Conservation (phyloP, 2,888 invertebrate genomes). For the Augiades crinisus region DNA sequence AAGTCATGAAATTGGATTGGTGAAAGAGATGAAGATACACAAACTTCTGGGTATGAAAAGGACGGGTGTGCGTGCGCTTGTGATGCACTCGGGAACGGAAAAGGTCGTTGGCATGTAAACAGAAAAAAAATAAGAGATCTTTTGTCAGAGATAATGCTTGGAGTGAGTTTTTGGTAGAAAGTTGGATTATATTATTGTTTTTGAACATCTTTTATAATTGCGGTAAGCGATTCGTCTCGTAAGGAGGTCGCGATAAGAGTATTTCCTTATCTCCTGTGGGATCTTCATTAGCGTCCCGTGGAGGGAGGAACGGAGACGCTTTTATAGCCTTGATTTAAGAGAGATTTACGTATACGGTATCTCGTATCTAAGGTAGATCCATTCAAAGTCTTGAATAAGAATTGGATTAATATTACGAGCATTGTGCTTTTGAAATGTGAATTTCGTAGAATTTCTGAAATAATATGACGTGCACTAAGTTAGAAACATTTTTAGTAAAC, state of each 20-base stretch:
- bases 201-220: conserved; percentile 24
- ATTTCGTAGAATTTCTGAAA: conserved; percentile 1
- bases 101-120: conserved; percentile 69
- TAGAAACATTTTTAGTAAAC: background rate
- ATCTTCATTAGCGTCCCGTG: conserved; percentile 29
- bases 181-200: conserved; percentile 12
- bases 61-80: conserved; percentile 21
- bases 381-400: conserved; percentile 9
- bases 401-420: conserved; percentile 14
- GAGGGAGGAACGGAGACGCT: conserved; percentile 22
- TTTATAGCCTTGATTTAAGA: conserved; percentile 26
- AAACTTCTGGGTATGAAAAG: conserved; percentile 33
- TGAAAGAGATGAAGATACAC: conserved; percentile 52
- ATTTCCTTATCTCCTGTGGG: conserved; percentile 30
- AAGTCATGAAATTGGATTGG: conserved; percentile 56
- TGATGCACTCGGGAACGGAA: conserved; percentile 42
- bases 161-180: conserved; percentile 31
- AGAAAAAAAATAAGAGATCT: conserved; percentile 54
- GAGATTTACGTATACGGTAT: conserved; percentile 11
- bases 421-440: conserved; percentile 1
- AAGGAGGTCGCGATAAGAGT: conserved; percentile 28
- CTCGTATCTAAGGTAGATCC: background rate
- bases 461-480: background rate
- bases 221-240: conserved; percentile 27
- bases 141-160: conserved; percentile 53